phyloP scores from a whole-genome alignment of 2,888 invertebrate genomes.

The Agapetus fuscipes region DNA sequence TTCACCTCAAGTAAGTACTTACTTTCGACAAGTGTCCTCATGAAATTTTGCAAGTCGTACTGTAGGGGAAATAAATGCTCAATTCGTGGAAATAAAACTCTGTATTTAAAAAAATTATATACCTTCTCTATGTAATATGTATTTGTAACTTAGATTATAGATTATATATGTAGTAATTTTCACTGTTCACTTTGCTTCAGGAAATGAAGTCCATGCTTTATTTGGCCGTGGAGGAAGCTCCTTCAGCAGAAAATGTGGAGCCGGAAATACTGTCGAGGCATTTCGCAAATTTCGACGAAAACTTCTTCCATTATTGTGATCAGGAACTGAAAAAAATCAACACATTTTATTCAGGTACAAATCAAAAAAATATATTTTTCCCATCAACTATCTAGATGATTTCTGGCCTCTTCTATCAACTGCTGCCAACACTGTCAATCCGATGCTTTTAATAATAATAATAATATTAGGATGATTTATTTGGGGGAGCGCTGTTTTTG shows the following conservation, averaged over 20 bases:
- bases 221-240: slow-evolving; percentile 82
- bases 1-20: too few species aligned
- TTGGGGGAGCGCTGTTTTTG: too few species aligned
- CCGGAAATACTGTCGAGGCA: slow-evolving; percentile 78
- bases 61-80: too few species aligned
- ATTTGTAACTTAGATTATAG: too few species aligned
- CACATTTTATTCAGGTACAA: slow-evolving; percentile 84
- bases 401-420: too few species aligned
- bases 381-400: not conserved
- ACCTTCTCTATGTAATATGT: not conserved
- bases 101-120: not conserved
- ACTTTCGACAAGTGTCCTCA: slow-evolving; percentile 4
- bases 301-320: slow-evolving; percentile 92
- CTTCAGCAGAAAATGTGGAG: slow-evolving; percentile 83
- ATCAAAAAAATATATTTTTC: not conserved
- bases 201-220: slow-evolving; percentile 96
- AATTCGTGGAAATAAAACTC: too few species aligned
- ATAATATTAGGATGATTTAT: too few species aligned
- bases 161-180: too few species aligned
- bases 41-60: too few species aligned
- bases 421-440: too few species aligned
- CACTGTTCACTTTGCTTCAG: slow-evolving; percentile 44
- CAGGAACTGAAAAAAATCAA: slow-evolving; percentile 94
- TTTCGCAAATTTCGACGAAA: slow-evolving; percentile 90
- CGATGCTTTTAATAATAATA: too few species aligned